These are phyloP conservation scores for Xiphophorus maculatus DNA, from an alignment of 2,113 vertebrate genomes.

Conservation along the genomic window DNA sequence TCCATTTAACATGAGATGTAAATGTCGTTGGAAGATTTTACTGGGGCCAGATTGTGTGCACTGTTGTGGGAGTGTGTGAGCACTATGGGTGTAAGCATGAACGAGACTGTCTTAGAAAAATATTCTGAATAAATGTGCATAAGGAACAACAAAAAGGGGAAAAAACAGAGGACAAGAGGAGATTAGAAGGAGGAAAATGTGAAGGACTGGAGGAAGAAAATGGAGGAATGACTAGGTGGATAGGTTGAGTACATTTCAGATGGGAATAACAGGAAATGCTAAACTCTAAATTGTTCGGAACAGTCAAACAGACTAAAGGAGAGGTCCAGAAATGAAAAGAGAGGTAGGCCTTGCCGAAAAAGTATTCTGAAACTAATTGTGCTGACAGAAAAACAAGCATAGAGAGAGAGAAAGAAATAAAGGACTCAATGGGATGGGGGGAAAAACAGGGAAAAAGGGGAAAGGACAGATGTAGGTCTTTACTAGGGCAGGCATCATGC, in stretches of 20 bases:
- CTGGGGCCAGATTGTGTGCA: slow-evolving; percentile 26
- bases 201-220: not conserved
- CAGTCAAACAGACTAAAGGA: not conserved
- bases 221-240: not conserved
- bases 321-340: slow-evolving; percentile 14
- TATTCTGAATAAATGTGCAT: slow-evolving; percentile 36
- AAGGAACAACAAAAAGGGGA: not conserved
- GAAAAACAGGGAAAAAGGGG: not conserved
- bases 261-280: not conserved
- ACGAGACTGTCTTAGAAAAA: slow-evolving; percentile 18
- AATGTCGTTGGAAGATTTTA: slow-evolving; percentile 41
- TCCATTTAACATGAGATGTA: slow-evolving; percentile 67
- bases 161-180: not conserved
- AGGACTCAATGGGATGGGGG: slow-evolving; percentile 5
- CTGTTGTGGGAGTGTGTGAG: not conserved
- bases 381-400: slow-evolving; percentile 39
- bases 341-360: slow-evolving; percentile 28
- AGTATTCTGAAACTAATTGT: slow-evolving; percentile 44
- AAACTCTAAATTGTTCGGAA: slow-evolving; percentile 3
- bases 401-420: slow-evolving; percentile 14
- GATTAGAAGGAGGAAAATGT: slow-evolving; percentile 26
- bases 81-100: slow-evolving; percentile 13
- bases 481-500: slow-evolving; percentile 52
- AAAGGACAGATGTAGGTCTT: slow-evolving; percentile 49
- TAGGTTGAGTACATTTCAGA: not conserved